phyloP scores from a whole-genome alignment of 1,140 invertebrate species.

The Aphelenchoides avenae region DNA sequence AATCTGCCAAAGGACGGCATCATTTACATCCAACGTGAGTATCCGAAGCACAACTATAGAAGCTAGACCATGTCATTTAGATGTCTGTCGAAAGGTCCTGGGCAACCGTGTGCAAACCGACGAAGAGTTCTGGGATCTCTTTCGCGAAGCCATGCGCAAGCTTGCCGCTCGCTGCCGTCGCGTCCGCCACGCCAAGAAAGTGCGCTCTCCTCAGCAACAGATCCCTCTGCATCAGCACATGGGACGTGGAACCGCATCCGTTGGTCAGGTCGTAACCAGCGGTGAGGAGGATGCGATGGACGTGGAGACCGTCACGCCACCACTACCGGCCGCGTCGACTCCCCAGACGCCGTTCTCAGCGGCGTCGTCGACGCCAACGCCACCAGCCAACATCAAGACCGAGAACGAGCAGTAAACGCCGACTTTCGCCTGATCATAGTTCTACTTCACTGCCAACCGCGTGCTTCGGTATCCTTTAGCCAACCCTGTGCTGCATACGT shows the following conservation, averaged over 20 bases:
- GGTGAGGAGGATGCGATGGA: conserved; percentile 5
- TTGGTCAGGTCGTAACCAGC: neutral
- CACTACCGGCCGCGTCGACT: conserved; percentile 12
- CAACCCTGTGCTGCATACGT: no score
- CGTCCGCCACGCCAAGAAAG: conserved; percentile 15
- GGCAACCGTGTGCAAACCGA: conserved; percentile 29
- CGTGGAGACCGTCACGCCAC: no score
- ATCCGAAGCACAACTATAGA: neutral
- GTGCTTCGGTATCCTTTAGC: no score
- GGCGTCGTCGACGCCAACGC: neutral
- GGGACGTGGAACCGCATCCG: neutral
- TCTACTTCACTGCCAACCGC: no score
- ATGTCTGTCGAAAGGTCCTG: conserved; percentile 48
- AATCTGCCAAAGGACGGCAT: conserved; percentile 38
- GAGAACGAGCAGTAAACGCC: no score
- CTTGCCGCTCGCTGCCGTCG: conserved; percentile 20
- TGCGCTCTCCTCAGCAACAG: conserved; percentile 20
- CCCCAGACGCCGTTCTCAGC: neutral
- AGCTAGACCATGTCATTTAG: conserved; percentile 23
- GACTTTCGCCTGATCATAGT: no score
- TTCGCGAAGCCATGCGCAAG: conserved; percentile 49
- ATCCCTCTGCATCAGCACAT: neutral
- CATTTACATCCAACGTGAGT: conserved; percentile 43
- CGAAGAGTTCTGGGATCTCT: conserved; percentile 46
- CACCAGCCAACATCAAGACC: conserved; percentile 2